Base-by-base conservation (phyloP, 64 coral and sea anemone species). In the Pocillopora damicornis region DNA sequence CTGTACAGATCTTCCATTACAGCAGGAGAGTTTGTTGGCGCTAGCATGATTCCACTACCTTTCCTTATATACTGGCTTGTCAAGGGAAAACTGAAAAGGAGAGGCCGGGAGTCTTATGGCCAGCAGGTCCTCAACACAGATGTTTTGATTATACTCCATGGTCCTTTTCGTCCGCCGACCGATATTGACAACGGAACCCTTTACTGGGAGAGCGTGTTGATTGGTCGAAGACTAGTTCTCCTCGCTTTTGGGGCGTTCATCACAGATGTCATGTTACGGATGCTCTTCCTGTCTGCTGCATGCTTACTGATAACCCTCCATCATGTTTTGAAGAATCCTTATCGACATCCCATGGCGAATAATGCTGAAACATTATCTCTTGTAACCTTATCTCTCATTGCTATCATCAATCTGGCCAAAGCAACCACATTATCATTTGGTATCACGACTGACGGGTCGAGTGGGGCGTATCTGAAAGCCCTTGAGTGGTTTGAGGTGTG, bases 191-290 rank as follows among this genome's bases (percentile, higher is more conserved):
- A 60, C 58, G 92, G 92, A 76, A 69, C 92, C 0, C 13, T 90
- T 15, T 90, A 94, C 66, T 94, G 92, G 92, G 92, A 94, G 75
- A 94, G 92, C 51, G 35, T 94, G 80, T 64, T 94, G 26, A 94
- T 90, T 69, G 92, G 82, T 34, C 89, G 92, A 82, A 34, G 92
- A 23, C 87, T 94, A 59, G 15, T 94, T 12, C 79, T 90, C 23
- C 68, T 94, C 22, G 85, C 88, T 38, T 68, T 86, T 11, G 34
- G 78, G 60, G 71, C 92, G 34, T 94, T 94, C 80, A 81, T 94
- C 26, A 23, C 18, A 36, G 60, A 88, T 38, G 81, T 76, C 56
- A 87, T 90, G 81, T 59, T 89, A 26, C 92, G 88, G 36, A 22
- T 59, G 86, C 65, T 58, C 74, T 74, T 78, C 16, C 25, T 80